These are phyloP conservation scores for Oreohelix idahoensis DNA, from an alignment of 1,140 invertebrate species.

Conservation along the genomic window DNA sequence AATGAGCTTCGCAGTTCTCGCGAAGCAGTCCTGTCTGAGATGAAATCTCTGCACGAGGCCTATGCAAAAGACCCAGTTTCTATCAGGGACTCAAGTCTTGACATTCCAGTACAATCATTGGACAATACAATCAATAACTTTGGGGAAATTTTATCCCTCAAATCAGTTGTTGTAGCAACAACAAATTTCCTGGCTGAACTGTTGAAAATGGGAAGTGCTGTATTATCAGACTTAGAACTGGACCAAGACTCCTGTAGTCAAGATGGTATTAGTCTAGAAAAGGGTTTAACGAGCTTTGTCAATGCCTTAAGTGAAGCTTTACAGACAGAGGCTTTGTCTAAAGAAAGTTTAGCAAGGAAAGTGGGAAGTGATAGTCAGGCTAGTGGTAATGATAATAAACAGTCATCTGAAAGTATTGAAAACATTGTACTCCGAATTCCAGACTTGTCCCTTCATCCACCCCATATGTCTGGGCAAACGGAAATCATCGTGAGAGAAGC, in stretches of 20 bases:
- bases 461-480: slow-evolving; percentile 41
- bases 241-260: slow-evolving; percentile 25
- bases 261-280: slow-evolving; percentile 35
- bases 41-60: slow-evolving; percentile 40
- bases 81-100: slow-evolving; percentile 28
- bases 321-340: slow-evolving; percentile 59
- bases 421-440: slow-evolving; percentile 33
- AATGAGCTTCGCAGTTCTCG: slow-evolving; percentile 40
- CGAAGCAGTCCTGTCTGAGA: slow-evolving; percentile 35
- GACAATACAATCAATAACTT: slow-evolving; percentile 54
- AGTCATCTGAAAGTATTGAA: background rate
- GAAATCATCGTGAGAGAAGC: slow-evolving; percentile 59
- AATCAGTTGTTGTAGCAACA: slow-evolving; percentile 52
- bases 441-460: slow-evolving; percentile 47
- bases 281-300: slow-evolving; percentile 40
- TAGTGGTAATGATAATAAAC: background rate
- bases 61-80: slow-evolving; percentile 32
- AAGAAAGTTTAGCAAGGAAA: slow-evolving; percentile 40
- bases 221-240: slow-evolving; percentile 45
- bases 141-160: slow-evolving; percentile 57
- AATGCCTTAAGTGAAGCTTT: slow-evolving; percentile 55
- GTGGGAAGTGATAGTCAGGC: background rate
- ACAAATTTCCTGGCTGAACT: slow-evolving; percentile 53
- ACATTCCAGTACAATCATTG: slow-evolving; percentile 48
- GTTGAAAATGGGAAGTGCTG: slow-evolving; percentile 50